A percentile compares a stretch with the other conserved stretches of the same genome.
phyloP scores from a whole-genome alignment of 2,113 vertebrate genomes.

The Oryzias melastigma region DNA sequence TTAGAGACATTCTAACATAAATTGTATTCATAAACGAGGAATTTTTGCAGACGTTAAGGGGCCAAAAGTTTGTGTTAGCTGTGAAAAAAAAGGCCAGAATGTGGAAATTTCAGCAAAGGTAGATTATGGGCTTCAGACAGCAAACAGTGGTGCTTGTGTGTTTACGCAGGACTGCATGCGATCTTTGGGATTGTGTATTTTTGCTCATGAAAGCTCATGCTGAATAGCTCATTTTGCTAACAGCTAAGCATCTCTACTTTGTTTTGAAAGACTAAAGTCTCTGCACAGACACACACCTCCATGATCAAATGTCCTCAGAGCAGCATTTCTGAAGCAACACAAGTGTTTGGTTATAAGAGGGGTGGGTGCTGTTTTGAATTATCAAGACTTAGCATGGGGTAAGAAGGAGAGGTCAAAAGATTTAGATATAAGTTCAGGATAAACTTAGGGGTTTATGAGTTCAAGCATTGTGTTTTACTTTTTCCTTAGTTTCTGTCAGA shows the following conservation, averaged over 20 bases:
- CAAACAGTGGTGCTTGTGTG: constrained; percentile 13
- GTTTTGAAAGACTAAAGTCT: constrained; percentile 71
- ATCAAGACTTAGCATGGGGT: constrained; percentile 43
- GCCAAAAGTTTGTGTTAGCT: constrained; percentile 16
- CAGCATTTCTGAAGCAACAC: constrained; percentile 69
- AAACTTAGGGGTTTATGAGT: constrained; percentile 41
- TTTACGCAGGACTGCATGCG: constrained; percentile 21
- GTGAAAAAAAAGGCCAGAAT: constrained; percentile 21
- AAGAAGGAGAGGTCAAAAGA: constrained; percentile 47
- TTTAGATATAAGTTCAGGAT: constrained; percentile 52
- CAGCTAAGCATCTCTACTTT: constrained; percentile 53
- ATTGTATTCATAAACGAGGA: constrained; percentile 21
- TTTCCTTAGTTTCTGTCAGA: constrained; percentile 38
- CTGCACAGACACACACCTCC: constrained; percentile 57
- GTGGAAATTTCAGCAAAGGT: constrained; percentile 21
- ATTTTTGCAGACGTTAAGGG: constrained; percentile 33
- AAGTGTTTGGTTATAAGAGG: constrained; percentile 44
- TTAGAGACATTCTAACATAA: constrained; percentile 44
- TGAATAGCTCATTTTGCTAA: constrained; percentile 52
- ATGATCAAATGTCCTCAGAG: constrained; percentile 60
- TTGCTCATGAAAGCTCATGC: constrained; percentile 31
- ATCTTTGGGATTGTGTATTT: constrained; percentile 19
- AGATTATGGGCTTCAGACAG: constrained; percentile 25
- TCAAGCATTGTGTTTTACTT: constrained; percentile 35
- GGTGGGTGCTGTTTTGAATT: constrained; percentile 55